These are phyloP conservation scores for Caenorhabditis remanei DNA, from an alignment of 1,140 invertebrate species.

Conservation along the genomic window DNA sequence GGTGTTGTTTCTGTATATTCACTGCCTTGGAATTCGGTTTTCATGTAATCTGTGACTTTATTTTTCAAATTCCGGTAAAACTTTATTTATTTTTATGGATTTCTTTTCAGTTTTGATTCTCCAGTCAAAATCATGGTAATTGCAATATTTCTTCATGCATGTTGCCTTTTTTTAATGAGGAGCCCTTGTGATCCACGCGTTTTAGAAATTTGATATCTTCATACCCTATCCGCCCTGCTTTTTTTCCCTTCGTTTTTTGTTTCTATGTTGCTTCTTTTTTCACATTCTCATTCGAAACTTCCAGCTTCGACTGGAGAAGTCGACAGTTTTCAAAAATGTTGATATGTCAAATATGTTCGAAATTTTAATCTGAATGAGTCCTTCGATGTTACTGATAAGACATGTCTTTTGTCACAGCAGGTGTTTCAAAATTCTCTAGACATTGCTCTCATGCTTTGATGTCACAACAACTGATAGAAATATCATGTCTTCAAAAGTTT, in stretches of 20 bases:
- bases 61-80: neutral
- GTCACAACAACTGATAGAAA: neutral
- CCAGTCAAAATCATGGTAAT: conserved; percentile 34
- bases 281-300: neutral
- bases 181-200: conserved; percentile 20
- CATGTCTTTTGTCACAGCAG: neutral
- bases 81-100: neutral
- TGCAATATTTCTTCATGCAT: conserved; percentile 3
- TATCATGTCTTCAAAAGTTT: neutral
- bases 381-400: too few relatives aligned
- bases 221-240: conserved; percentile 20
- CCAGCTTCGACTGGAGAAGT: neutral
- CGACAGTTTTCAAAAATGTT: neutral
- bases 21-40: too few relatives aligned
- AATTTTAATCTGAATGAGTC: neutral
- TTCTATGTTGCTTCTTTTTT: neutral
- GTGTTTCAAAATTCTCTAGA: neutral
- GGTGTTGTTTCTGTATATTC: neutral
- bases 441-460: too few relatives aligned
- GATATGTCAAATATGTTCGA: too few relatives aligned
- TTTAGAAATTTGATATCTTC: conserved; percentile 53
- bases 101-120: neutral
- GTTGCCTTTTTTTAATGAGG: conserved; percentile 11
- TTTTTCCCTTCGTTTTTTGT: neutral
- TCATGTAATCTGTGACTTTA: too few relatives aligned